These are phyloP conservation scores for Calliopsis andreniformis DNA, from an alignment of 1,140 invertebrate species.

Conservation along the genomic window DNA sequence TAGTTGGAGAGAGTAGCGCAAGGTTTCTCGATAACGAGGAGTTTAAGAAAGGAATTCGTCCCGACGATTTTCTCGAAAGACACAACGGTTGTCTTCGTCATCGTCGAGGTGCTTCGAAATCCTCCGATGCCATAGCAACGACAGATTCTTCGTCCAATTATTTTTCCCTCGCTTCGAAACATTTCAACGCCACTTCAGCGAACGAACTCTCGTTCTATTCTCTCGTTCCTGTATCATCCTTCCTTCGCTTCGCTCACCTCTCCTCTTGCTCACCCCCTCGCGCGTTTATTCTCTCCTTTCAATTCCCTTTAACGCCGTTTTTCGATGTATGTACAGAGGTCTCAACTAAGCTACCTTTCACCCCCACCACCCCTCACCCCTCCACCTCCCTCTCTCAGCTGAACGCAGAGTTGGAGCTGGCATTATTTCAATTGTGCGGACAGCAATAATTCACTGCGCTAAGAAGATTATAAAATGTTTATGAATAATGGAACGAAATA, in stretches of 20 bases:
- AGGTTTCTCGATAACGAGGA: constrained; percentile 69
- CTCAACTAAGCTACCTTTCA: not conserved
- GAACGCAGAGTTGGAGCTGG: constrained; percentile 43
- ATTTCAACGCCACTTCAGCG: constrained; percentile 75
- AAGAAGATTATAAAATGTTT: constrained; percentile 80
- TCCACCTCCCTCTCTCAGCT: too few species aligned
- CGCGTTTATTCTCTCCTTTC: constrained; percentile 30
- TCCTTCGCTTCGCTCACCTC: constrained; percentile 14
- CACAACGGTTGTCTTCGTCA: constrained; percentile 47
- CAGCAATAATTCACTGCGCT: constrained; percentile 74
- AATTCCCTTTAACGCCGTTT: constrained; percentile 30
- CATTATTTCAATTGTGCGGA: constrained; percentile 73
- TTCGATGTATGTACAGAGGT: constrained; percentile 32
- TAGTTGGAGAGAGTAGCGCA: constrained; percentile 24
- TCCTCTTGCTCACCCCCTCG: too few species aligned
- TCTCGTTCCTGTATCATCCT: constrained; percentile 56
- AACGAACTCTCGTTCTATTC: constrained; percentile 71
- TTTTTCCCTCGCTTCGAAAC: constrained; percentile 77
- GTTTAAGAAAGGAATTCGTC: constrained; percentile 62
- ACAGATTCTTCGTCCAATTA: constrained; percentile 78
- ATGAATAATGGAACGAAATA: constrained; percentile 78
- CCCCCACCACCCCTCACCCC: constrained; percentile 1
- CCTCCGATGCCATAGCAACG: constrained; percentile 68
- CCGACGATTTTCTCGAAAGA: constrained; percentile 46
- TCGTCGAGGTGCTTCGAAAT: constrained; percentile 57